Conservation (phyloP, 1,140 invertebrate genomes). For the Lethocerus indicus region DNA sequence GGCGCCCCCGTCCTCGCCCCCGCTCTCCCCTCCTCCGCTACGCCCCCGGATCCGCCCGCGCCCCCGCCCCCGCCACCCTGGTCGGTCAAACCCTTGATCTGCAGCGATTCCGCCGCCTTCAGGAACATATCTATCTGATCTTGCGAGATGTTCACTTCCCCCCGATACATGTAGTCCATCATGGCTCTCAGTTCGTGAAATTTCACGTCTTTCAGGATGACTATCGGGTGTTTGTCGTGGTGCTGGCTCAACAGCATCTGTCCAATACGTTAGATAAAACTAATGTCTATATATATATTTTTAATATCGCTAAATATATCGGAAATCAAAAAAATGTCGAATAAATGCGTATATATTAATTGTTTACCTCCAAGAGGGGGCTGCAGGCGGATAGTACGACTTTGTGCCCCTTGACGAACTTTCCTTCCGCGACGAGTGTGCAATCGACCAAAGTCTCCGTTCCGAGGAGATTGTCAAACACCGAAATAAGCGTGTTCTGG, state of each 20-base stretch:
- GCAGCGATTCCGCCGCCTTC: slow-evolving; percentile 76
- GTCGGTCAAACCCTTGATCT: slow-evolving; percentile 83
- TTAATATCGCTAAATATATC: background rate
- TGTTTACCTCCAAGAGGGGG: slow-evolving; percentile 30
- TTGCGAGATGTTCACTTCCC: slow-evolving; percentile 84
- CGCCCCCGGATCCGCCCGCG: no score
- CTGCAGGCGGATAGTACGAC: slow-evolving; percentile 32
- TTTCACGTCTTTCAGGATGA: slow-evolving; percentile 81
- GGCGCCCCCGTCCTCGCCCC: no score
- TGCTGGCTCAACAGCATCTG: slow-evolving; percentile 69
- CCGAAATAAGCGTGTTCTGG: slow-evolving; percentile 29
- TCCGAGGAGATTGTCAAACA: slow-evolving; percentile 29
- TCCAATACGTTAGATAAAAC: slow-evolving; percentile 23
- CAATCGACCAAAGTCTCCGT: slow-evolving; percentile 31
- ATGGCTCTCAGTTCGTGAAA: slow-evolving; percentile 79
- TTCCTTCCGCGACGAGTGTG: slow-evolving; percentile 31
- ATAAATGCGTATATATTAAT: no score
- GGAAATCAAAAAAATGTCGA: slow-evolving; percentile 1
- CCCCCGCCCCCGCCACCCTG: slow-evolving; percentile 25
- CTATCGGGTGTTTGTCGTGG: slow-evolving; percentile 78
- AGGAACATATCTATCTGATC: slow-evolving; percentile 76
- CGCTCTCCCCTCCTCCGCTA: no score
- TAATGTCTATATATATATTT: no score
- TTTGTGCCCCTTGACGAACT: slow-evolving; percentile 30
- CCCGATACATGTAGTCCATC: slow-evolving; percentile 89